These are phyloP conservation scores for Malurus cyaneus DNA, from an alignment of 2,113 vertebrate species.

Conservation along the genomic window DNA sequence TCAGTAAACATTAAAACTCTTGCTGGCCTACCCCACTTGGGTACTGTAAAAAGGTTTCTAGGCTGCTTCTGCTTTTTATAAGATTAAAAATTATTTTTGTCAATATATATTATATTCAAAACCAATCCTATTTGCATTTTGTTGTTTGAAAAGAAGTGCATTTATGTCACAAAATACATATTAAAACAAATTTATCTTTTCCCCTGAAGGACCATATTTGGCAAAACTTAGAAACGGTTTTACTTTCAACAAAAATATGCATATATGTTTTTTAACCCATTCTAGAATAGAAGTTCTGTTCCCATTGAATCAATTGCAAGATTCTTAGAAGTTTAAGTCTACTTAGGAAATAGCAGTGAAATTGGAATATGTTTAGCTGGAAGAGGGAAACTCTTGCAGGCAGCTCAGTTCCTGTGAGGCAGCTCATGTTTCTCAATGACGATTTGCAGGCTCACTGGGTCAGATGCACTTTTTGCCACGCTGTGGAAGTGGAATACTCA, in stretches of 20 bases:
- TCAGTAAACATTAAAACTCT: not conserved
- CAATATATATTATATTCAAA: not conserved
- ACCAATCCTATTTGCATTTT: not conserved
- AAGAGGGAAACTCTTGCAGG: not conserved
- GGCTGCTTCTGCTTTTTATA: not conserved
- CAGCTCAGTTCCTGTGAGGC: not conserved
- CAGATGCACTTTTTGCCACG: not conserved
- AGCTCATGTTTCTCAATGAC: not conserved
- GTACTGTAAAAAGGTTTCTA: not conserved
- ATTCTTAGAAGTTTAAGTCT: not conserved
- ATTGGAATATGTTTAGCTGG: not conserved
- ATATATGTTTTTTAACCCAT: not conserved
- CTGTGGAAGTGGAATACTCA: not conserved
- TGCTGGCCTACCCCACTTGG: not conserved
- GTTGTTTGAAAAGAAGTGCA: not conserved
- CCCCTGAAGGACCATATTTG: not conserved
- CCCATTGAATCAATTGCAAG: not conserved
- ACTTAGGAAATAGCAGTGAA: not conserved
- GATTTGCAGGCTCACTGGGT: not conserved
- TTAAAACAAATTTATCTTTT: not conserved
- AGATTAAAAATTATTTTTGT: not conserved
- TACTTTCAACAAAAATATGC: not conserved
- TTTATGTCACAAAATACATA: not conserved
- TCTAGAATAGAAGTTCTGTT: not conserved
- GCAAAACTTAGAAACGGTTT: not conserved